These are phyloP conservation scores for Epinephelus coioides DNA, from an alignment of 2,797 vertebrate species.

Conservation along the genomic window DNA sequence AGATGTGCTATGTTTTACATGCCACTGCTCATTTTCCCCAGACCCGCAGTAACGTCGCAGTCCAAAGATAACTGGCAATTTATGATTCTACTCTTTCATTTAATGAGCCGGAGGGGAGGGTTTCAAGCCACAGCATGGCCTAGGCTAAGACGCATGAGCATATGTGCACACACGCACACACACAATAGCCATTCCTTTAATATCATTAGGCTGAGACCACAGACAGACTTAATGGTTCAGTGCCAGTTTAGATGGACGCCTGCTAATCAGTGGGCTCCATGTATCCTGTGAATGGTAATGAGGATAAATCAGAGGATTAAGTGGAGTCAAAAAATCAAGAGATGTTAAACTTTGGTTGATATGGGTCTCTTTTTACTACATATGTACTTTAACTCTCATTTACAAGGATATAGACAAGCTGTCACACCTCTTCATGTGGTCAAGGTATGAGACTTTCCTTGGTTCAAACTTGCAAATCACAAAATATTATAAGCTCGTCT, in stretches of 20 bases:
- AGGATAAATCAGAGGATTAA: constrained; percentile 43
- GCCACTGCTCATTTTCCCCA: constrained; percentile 81
- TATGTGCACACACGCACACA: constrained; percentile 23
- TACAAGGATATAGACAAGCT: constrained; percentile 6
- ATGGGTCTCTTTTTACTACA: background rate
- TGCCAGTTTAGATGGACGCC: constrained; percentile 48
- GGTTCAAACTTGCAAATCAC: constrained; percentile 33
- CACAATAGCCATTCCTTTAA: constrained; percentile 53
- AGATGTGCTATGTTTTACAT: constrained; percentile 84
- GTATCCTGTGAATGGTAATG: constrained; percentile 46
- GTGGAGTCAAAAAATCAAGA: constrained; percentile 36
- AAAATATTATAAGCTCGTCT: constrained; percentile 39
- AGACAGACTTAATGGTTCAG: constrained; percentile 47
- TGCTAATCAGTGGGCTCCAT: constrained; percentile 49
- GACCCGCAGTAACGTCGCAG: constrained; percentile 71
- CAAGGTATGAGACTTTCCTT: constrained; percentile 16
- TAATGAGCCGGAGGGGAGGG: constrained; percentile 75
- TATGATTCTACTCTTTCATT: constrained; percentile 81
- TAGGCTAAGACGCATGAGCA: constrained; percentile 29
- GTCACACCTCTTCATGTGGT: constrained; percentile 6
- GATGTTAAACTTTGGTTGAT: constrained; percentile 4
- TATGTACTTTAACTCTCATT: constrained; percentile 8
- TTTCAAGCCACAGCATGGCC: constrained; percentile 70
- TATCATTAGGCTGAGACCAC: constrained; percentile 59
- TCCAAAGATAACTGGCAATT: constrained; percentile 85